Base-by-base conservation (phyloP, 1,140 invertebrate species). In the Wiebesia pumilae region DNA sequence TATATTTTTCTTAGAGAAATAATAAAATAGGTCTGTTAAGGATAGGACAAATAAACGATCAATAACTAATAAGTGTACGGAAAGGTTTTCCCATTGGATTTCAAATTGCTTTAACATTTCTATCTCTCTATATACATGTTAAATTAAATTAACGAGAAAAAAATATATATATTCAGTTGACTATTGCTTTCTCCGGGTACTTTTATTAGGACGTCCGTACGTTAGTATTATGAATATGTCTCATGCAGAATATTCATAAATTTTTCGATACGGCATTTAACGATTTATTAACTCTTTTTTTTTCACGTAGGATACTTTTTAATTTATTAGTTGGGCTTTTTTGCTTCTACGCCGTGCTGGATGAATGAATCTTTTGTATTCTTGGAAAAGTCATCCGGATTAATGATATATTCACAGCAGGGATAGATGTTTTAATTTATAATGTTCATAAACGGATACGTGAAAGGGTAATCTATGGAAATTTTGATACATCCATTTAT, bases 371-470 rank as follows among this genome's bases (percentile, higher is more conserved):
- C 79, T 21, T 54, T 81, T 65, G 79, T 40, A 19, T 69, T 81
- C 33, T 47, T 69, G 43, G 43, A 82, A 82, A 81, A 82, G 30
- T 71, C 58, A 47, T 81, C 58, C 10, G 21, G 62, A 67, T 43
- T 40, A 43, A 81, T 81, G 62, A 67, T 43, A 47, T 24, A 81
- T 81, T 62, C 47, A 77, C n/a, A 51, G 27, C 38, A 51, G 77
- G 14, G 51, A 30, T 54, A 81, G 54, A 62, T 30, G 27, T 73
- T 82, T 82, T 71, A 82, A 71, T 82, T 47, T 82, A 82, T 54
- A 51, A 47, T 73, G 35, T 30, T 35, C 71, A 21, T 35, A 35
- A 82, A 27, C 67, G 14, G 0, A 35, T 19, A 81, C 38, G 27
- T 54, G 43, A 30, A 51, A 51, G 21, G 1, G 35, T 47, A 79